Evolutionary conservation across 2,888 invertebrate genomes (phyloP), one percentile per base, ranked within the genome.

Genomic region (Meteorus colon): DNA sequence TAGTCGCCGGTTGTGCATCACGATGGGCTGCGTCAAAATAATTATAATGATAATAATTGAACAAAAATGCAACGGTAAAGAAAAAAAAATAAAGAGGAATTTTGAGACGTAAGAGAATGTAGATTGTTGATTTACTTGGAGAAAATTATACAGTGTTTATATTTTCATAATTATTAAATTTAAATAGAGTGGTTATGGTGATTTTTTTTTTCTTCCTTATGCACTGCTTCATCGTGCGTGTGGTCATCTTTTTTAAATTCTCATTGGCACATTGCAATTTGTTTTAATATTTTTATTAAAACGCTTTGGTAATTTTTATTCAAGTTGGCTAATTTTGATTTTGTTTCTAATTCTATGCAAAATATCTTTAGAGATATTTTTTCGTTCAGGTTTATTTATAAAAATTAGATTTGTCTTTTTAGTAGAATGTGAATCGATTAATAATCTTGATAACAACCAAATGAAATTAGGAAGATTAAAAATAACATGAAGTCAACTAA

Each of bases 1-100:
- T 75, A 77, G 75, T 78, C 81, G 81, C 80, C 71, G 78, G 78
- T 74, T 71, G 62, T 8, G 59, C 62, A 45, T 63, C n/a, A 72
- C 65, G 27, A 72, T 62, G 45, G 29, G 34, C 29, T 68, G 34
- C 41, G 12, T 41, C 41, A 8, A 41, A 41, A 41, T 41, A 2
- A 41, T 34, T 8, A 34, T 41, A 41, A 12, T 41, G 2, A 41
- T 12, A 41, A 41, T 12, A 8, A 41, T 8, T 12, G 19, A 55
- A 31, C 24, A 14, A 24, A 69, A 59, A 59, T 8, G 19, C 10
- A 55, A 55, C 2, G 14, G 19, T 37, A 16, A n/a, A 34, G 34
- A 19, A 37, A 37, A 19, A 19, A 16, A 65, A n/a, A 19, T n/a
- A 6, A 65, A 63, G 4, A 63, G 34, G n/a, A 6, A 63, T 31